Conservation (phyloP, 2,797 vertebrate species). For the Gephyroberyx darwinii region DNA sequence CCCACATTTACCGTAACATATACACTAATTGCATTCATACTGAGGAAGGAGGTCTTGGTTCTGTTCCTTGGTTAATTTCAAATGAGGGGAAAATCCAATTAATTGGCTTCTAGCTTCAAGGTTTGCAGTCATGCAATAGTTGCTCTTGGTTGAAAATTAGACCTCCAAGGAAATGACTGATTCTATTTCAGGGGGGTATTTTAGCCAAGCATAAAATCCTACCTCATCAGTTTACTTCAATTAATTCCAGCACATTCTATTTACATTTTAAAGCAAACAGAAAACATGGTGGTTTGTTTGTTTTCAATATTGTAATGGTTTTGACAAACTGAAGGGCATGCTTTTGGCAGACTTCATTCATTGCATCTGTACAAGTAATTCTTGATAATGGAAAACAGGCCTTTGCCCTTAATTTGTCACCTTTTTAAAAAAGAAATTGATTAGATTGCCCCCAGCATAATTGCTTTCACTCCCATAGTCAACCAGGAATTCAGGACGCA, state of each 20-base stretch:
- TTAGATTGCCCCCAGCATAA: constrained; percentile 50
- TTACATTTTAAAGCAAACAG: constrained; percentile 13
- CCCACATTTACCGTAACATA: too few relatives aligned
- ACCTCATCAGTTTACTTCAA: constrained; percentile 15
- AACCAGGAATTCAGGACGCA: constrained; percentile 39
- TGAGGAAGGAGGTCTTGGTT: constrained; percentile 20
- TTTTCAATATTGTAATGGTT: neutral
- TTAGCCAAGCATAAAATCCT: constrained; percentile 4
- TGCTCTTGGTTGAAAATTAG: constrained; percentile 54
- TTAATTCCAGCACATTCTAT: constrained; percentile 11
- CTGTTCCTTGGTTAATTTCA: constrained; percentile 58
- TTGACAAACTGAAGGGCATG: neutral
- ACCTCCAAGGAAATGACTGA: constrained; percentile 55
- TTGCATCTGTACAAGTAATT: constrained; percentile 39
- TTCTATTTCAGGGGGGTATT: constrained; percentile 44
- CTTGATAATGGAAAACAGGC: constrained; percentile 49
- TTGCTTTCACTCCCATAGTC: constrained; percentile 55
- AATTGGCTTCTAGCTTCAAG: constrained; percentile 62
- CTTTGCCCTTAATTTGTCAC: constrained; percentile 55
- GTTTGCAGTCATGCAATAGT: constrained; percentile 41
- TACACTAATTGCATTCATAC: constrained; percentile 13
- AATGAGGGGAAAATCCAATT: constrained; percentile 64
- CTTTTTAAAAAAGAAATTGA: constrained; percentile 51
- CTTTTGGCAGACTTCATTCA: constrained; percentile 6
- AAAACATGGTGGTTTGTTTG: neutral